Base-by-base conservation (phyloP, 2,113 vertebrate genomes). In the Onychostruthus taczanowskii region DNA sequence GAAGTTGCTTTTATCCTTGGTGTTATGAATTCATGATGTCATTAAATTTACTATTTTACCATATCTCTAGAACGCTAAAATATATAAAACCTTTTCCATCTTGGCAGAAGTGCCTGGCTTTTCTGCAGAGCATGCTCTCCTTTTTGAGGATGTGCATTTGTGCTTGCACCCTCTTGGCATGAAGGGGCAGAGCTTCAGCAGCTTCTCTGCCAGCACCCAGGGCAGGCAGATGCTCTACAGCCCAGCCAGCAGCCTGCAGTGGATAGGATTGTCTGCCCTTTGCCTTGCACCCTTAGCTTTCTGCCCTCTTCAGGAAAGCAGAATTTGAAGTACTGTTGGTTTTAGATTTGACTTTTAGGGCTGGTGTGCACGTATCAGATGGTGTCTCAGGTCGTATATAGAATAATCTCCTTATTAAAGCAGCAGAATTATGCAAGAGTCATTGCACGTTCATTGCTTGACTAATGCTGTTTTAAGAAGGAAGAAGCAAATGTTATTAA, bases 21-120 rank as follows among this genome's bases (percentile, higher is more conserved):
- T 91, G 31, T 84, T 87, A 76, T 89, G 64, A 33, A 53, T 86
- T 95, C 41, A 73, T 53, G 23, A 37, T 89, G 76, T 80, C 50
- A 92, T 91, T 94, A 63, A 50, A 96, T 91, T 84, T 75, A 78
- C 64, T 67, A 39, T 87, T 89, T 84, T 84, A 49, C 74, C 69
- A n/a, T 77, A 66, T 46, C 46, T 87, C 55, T 73, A 70, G 81
- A 91, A 77, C 84, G 37, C n/a, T 89, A 62, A 89, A 80, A 39
- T 11, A 19, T 46, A 17, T 24, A 61, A 77, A 89, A 52, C 28
- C 28, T 66, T 66, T 81, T 73, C 43, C 50, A 50, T 22, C 55
- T 92, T 1, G 2, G 30, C 46, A 73, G n/a, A 43, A 20, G 47
- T 72, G 72, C n/a, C n/a, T 66, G 50, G 31, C 59, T 24, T 83